Evolutionary conservation across 2,113 vertebrate genomes (phyloP), one percentile per base, ranked within the genome.

Genomic region (Orientallactaga bullata): DNA sequence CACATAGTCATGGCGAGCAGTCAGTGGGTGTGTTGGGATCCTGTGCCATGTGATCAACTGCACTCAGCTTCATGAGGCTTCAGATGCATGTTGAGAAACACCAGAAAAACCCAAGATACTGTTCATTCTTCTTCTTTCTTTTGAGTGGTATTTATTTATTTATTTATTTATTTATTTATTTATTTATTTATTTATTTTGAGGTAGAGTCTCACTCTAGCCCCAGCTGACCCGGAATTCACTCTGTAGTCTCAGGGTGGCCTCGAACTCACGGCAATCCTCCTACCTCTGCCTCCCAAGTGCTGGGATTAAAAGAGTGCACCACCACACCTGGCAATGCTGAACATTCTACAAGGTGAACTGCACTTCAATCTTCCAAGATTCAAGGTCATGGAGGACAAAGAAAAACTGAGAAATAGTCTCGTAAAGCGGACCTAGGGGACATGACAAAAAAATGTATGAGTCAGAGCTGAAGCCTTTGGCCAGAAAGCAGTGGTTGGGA

Each of bases 361-460:
- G 55, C 15, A n/a, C 42, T 63, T 21, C 51, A 60, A 20, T 68
- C 47, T 77, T 87, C 30, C n/a, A 71, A 90, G 24, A 71, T 51
- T 51, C 51, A 71, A 71, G 60, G 81, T 78, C 24, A 80, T 6
- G 51, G 87, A 84, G 55, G 26, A 39, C 37, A 37, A 79, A 81
- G 78, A 28, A 93, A 92, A 86, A 23, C 9, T 15, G 23, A 73
- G 69, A 58, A 74, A 76, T 7, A 21, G 7, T 21, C 66, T 18
- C 24, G 76, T 18, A 71, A 87, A 39, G 35, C 11, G 69, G 12
- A n/a, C 23, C 66, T 30, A 23, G 18, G 39, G 42, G 63, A 42
- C 4, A 10, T n/a, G 47, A 61, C 28, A 35, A 60, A 74, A 17
- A 47, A 47, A 7, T 0, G 0, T 30, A 1, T n/a, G 35, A 74